Conservation (phyloP, 1,140 invertebrate species). For the Odontomachus brunneus region DNA sequence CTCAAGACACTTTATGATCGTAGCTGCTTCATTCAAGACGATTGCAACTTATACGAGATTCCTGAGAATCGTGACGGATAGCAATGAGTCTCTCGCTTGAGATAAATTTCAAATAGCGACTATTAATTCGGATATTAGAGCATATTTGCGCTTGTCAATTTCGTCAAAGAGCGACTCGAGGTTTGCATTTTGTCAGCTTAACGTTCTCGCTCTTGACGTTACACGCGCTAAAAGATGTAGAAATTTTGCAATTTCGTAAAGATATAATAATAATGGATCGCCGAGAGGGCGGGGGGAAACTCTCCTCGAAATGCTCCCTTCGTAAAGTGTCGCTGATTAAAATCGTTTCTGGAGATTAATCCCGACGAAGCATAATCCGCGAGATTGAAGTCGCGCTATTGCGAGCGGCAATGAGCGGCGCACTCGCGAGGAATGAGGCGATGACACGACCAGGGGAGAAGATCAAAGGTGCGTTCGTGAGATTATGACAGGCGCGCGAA, state of each 20-base stretch:
- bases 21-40: no score
- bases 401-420: constrained; percentile 13
- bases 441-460: not conserved
- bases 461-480: constrained; percentile 39
- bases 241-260: not conserved
- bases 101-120: no score
- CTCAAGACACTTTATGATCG: no score
- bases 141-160: not conserved
- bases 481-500: constrained; percentile 37
- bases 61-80: no score
- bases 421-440: constrained; percentile 14
- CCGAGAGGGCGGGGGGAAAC: not conserved
- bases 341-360: constrained; percentile 24
- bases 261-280: not conserved
- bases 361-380: not conserved
- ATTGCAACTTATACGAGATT: no score
- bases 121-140: no score
- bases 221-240: not conserved
- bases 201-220: not conserved
- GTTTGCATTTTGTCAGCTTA: not conserved
- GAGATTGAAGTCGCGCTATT: constrained; percentile 28
- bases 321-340: not conserved
- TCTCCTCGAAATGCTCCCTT: not conserved
- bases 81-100: no score
- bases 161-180: not conserved